Conservation (phyloP, 2,797 vertebrate species). For the Microtus californicus region DNA sequence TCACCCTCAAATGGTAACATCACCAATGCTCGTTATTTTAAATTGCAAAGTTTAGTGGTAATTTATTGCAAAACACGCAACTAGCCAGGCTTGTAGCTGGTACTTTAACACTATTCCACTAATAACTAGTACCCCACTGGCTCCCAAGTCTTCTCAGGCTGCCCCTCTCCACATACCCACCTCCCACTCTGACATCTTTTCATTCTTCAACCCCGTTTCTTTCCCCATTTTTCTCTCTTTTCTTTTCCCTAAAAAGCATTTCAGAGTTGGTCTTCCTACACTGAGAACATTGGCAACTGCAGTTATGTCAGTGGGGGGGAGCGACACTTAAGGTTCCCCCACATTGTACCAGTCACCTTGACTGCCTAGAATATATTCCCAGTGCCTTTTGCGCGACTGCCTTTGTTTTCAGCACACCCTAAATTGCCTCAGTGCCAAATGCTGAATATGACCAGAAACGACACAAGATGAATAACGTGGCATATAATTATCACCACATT, state of each 20-base stretch:
- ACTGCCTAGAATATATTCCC: conserved; percentile 62
- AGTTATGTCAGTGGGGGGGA: background rate
- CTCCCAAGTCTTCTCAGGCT: background rate
- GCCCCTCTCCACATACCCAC: background rate
- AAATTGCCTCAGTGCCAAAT: conserved; percentile 79
- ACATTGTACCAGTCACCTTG: conserved; percentile 47
- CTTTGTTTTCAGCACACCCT: conserved; percentile 79
- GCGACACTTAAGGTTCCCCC: background rate
- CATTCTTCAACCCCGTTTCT: conserved; percentile 38
- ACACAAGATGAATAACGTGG: conserved; percentile 82
- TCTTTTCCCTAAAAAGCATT: conserved; percentile 50
- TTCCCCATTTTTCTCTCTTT: background rate
- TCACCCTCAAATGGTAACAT: background rate
- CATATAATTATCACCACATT: conserved; percentile 82
- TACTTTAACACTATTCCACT: background rate
- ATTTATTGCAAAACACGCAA: conserved; percentile 9
- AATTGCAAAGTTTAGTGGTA: background rate
- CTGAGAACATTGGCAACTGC: background rate
- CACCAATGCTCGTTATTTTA: background rate
- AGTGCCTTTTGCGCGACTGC: conserved; percentile 64
- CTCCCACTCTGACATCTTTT: background rate
- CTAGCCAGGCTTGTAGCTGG: background rate
- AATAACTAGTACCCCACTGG: background rate
- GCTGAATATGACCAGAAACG: conserved; percentile 83
- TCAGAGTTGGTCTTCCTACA: conserved; percentile 23